These are phyloP conservation scores for Aphis craccivora DNA, from an alignment of 1,140 invertebrate genomes.

Conservation along the genomic window DNA sequence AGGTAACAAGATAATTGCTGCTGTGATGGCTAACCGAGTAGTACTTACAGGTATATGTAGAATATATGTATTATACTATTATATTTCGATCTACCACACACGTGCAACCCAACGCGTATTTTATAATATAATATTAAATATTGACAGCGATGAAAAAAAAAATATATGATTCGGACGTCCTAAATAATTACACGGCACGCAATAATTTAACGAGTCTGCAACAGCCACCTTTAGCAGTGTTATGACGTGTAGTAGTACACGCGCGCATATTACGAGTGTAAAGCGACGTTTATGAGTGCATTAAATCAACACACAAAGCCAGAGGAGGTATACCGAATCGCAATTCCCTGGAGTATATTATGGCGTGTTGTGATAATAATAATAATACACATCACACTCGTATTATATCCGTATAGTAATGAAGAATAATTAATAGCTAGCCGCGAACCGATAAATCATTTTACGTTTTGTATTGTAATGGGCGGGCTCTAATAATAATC, in stretches of 20 bases:
- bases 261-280: constrained; percentile 11
- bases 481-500: not conserved
- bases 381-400: not conserved
- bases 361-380: not conserved
- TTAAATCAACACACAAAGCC: constrained; percentile 3
- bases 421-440: not conserved
- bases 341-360: not conserved
- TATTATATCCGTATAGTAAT: not conserved
- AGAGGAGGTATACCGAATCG: not conserved
- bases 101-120: not conserved
- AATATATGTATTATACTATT: not conserved
- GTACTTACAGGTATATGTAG: not conserved
- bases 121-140: constrained; percentile 16
- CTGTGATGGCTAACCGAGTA: not conserved
- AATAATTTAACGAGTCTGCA: not conserved
- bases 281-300: not conserved
- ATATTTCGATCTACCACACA: not conserved
- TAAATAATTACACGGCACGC: not conserved
- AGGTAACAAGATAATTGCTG: not conserved
- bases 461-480: not conserved
- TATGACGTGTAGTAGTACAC: not conserved
- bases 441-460: constrained; percentile 1
- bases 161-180: constrained; percentile 4
- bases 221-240: not conserved
- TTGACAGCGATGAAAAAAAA: not conserved